Base-by-base conservation (phyloP, 2,888 invertebrate genomes). In the Drosophila kuntzei region DNA sequence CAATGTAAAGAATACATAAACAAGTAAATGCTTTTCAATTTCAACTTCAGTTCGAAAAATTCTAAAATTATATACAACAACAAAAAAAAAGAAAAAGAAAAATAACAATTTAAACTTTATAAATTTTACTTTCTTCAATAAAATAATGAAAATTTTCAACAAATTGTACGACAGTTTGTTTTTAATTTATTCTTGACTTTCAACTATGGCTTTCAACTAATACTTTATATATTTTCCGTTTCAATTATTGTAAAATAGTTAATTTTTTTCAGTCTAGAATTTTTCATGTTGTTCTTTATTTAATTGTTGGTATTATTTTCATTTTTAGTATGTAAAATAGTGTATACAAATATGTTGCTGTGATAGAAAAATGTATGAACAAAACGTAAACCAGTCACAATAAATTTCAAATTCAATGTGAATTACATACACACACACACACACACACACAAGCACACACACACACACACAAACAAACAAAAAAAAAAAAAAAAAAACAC, bases 271-370 rank as follows among this genome's bases (percentile, higher is more conserved):
- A 37, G 43, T 39, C 16, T 6, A 9, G 7, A 57, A 32, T 37
- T 36, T 25, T 47, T 18, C 57, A 16, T 11, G 7, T 36, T 36
- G 9, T 2, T 16, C 5, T 16, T 27, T 41, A 27, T n/a, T 39
- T 57, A 14, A 14, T n/a, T 54, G 12, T 78, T 67, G 50, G 53
- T 59, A 57, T 55, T 16, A 37, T 50, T 78, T 78, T 55, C 11
- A 78, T 46, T 58, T 76, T 64, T 85, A 75, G 81, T 77, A 75
- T 64, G 80, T 70, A 86, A 87, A 84, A 75, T 84, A 83, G 76
- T 78, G 76, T 85, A 89, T 89, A 89, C 88, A 89, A 87, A 84
- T 84, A 81, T 87, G 82, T 89, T 84, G 83, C 89, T 84, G 87
- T 87, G 89, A 89, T 84, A 89, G 87, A 84, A 87, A 77, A 89